Evolutionary conservation across 2,888 invertebrate species (phyloP), one percentile per base, ranked within the genome.

Genomic region (Oxycera nigricornis): DNA sequence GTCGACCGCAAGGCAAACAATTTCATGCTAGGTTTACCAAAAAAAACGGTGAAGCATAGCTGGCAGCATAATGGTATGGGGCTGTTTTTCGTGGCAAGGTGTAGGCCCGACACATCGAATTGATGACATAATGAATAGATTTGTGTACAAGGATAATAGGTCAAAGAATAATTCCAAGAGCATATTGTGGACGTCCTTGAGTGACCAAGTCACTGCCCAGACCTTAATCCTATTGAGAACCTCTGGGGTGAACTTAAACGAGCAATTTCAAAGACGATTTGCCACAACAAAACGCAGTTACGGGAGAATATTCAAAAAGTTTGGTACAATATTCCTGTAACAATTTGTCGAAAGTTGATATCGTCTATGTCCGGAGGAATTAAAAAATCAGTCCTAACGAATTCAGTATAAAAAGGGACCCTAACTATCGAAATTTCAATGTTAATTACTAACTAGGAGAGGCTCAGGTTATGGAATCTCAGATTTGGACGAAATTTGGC

Each of bases 21-120:
- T 55, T 55, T 55, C 1, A 55, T 55, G 55, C 6, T 22, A 62
- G 35, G 35, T 65, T 41, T 6, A 65, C 41, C n/a, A n/a, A n/a
- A n/a, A n/a, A n/a, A n/a, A n/a, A n/a, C n/a, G n/a, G n/a, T n/a
- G 14, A 50, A 70, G 24, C 52, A 52, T 26, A 28, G 50, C 30
- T 31, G 50, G 50, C 26, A 52, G 30, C 26, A 28, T 70, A 14
- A 70, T 50, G 50, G 70, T 70, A 20, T 52, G 70, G 70, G 52
- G 70, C 30, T 70, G 70, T 24, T 50, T 70, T 24, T 52, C 70
- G 9, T 70, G 52, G 70, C 55, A 52, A 41, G 70, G 70, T 17
- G 70, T 70, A 30, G 70, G 70, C 30, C 52, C 52, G 28, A 70
- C 52, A 70, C 46, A 50, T 46, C 46, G 28, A 30, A 70, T 70